Conservation (phyloP, 2,797 vertebrate species). For the Hippopotamyrus pictus region DNA sequence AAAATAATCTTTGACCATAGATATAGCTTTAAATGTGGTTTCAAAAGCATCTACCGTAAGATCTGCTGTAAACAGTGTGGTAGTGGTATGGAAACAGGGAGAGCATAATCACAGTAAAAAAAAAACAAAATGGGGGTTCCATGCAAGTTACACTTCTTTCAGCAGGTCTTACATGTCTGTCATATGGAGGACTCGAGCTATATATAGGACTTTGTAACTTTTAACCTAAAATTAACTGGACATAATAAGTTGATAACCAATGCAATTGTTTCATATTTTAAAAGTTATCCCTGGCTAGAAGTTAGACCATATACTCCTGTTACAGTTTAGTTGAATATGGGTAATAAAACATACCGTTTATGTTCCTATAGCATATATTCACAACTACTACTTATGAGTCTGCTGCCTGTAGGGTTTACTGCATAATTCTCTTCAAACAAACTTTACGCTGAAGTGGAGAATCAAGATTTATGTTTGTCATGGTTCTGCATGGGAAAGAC, state of each 20-base stretch:
- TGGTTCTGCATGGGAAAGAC: conserved; percentile 35
- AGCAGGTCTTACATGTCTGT: not conserved
- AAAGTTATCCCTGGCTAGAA: not conserved
- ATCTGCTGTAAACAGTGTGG: not conserved
- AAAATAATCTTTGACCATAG: not conserved
- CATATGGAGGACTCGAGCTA: not conserved
- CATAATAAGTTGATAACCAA: not conserved
- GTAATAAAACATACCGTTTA: not conserved
- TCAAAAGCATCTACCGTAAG: not conserved
- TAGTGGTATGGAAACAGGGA: not conserved
- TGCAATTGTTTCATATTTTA: not conserved
- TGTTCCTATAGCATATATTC: conserved; percentile 35
- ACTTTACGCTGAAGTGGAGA: conserved; percentile 49
- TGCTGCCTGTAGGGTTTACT: conserved; percentile 56
- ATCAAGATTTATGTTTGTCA: conserved; percentile 15
- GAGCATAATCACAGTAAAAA: not conserved
- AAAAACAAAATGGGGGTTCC: not conserved
- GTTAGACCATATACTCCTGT: not conserved
- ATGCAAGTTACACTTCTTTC: not conserved
- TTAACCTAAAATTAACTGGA: not conserved
- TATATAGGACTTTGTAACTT: not conserved
- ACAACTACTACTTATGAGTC: conserved; percentile 42
- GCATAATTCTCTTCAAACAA: conserved; percentile 61
- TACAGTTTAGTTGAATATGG: not conserved
- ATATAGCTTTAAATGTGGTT: not conserved